phyloP scores from a whole-genome alignment of 2,888 invertebrate species.

The Dryadula phaetusa region DNA sequence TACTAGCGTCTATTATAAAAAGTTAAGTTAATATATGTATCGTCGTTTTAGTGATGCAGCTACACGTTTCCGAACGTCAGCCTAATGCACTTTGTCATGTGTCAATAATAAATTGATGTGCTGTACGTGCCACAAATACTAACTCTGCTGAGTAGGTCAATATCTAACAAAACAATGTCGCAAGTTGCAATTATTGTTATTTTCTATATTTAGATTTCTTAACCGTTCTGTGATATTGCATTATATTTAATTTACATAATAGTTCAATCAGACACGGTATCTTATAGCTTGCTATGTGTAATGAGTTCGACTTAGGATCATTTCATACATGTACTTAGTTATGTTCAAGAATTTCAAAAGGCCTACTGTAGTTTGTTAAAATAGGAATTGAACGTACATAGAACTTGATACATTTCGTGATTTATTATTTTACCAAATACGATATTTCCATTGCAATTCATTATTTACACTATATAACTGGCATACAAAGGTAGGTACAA shows the following conservation, averaged over 20 bases:
- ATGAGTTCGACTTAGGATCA: neutral
- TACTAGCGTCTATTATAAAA: neutral
- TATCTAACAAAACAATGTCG: slow-evolving; percentile 22
- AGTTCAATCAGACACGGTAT: neutral
- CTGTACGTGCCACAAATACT: slow-evolving; percentile 44
- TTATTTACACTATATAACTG: neutral
- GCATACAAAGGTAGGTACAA: neutral
- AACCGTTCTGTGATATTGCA: neutral
- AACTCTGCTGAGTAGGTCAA: slow-evolving; percentile 41
- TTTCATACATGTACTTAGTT: too few relatives aligned
- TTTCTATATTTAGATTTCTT: slow-evolving; percentile 15
- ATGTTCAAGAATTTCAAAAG: too few relatives aligned
- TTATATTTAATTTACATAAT: slow-evolving; percentile 1
- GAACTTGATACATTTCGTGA: too few relatives aligned
- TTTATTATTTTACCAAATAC: too few relatives aligned
- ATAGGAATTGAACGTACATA: too few relatives aligned
- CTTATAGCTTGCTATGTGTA: neutral
- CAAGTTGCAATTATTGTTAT: slow-evolving; percentile 32
- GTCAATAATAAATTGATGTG: slow-evolving; percentile 50
- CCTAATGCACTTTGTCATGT: slow-evolving; percentile 48
- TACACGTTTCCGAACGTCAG: slow-evolving; percentile 36
- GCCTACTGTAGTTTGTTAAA: too few relatives aligned
- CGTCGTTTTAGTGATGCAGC: slow-evolving; percentile 29
- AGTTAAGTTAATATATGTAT: slow-evolving; percentile 20
- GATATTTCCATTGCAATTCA: neutral